Conservation (phyloP, 2,797 vertebrate genomes). For the Pelobates cultripes region DNA sequence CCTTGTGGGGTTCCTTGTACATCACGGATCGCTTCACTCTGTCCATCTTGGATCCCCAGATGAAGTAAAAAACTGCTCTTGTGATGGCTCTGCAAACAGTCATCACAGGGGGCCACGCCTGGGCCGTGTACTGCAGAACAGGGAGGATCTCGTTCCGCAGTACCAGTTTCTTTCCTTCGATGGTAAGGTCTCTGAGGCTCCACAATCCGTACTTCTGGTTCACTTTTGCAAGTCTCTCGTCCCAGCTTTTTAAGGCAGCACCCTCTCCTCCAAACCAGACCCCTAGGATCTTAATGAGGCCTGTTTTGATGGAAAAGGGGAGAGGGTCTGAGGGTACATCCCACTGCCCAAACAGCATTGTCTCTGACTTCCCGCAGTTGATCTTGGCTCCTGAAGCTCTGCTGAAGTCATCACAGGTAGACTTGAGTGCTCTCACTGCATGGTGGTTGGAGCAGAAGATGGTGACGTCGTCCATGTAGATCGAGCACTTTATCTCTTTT, state of each 20-base stretch:
- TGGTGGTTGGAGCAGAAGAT: background rate
- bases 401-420: background rate
- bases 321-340: background rate
- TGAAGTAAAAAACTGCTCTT: background rate
- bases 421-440: background rate
- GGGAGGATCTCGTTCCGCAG: background rate
- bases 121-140: slow-evolving; percentile 1
- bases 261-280: background rate
- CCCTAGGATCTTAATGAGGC: background rate
- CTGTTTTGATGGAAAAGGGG: background rate
- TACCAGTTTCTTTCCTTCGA: background rate
- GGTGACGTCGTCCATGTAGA: background rate
- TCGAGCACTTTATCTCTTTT: background rate
- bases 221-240: background rate
- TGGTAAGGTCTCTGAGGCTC: slow-evolving; percentile 15
- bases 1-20: too few relatives aligned
- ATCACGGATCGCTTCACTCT: too few relatives aligned
- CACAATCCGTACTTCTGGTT: background rate
- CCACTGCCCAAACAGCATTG: background rate
- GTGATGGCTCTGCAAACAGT: too few relatives aligned
- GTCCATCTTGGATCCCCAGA: too few relatives aligned
- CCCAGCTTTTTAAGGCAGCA: background rate
- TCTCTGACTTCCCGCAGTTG: slow-evolving; percentile 13
- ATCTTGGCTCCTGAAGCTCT: background rate
- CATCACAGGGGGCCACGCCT: background rate